phyloP scores from a whole-genome alignment of 2,888 invertebrate species.

The Cantharis flavilabris region DNA sequence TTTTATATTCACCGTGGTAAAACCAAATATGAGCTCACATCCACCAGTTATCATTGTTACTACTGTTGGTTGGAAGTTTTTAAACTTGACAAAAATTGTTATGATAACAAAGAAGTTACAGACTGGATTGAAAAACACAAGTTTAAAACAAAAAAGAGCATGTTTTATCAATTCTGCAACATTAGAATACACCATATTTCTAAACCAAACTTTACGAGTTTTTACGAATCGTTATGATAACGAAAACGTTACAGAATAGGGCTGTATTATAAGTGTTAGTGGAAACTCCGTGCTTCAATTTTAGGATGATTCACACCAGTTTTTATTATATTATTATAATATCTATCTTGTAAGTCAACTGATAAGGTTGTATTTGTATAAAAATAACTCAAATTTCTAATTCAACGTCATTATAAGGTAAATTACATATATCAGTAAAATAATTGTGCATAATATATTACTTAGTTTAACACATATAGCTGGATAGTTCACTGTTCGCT shows the following conservation, averaged over 20 bases:
- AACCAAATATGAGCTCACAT: neutral
- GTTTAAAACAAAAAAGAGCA: too few species aligned
- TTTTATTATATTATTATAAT: neutral
- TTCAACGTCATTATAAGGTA: neutral
- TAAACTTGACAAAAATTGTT: too few species aligned
- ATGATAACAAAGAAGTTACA: too few species aligned
- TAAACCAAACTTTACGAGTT: too few species aligned
- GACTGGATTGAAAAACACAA: too few species aligned
- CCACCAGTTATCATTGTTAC: neutral
- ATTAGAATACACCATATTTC: too few species aligned
- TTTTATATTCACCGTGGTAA: neutral
- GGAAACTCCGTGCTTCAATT: neutral
- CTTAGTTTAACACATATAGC: neutral
- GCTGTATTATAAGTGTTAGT: too few species aligned
- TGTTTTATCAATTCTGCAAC: too few species aligned
- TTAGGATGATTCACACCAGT: neutral
- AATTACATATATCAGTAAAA: neutral
- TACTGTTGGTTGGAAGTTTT: too few species aligned
- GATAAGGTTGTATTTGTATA: neutral
- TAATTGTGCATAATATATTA: neutral
- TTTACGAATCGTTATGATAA: too few species aligned
- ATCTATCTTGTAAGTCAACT: neutral
- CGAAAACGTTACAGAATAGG: too few species aligned
- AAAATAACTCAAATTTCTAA: neutral
- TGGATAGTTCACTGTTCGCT: neutral